These are phyloP conservation scores for Cataglyphis livida DNA, from an alignment of 2,888 invertebrate species.

Conservation along the genomic window DNA sequence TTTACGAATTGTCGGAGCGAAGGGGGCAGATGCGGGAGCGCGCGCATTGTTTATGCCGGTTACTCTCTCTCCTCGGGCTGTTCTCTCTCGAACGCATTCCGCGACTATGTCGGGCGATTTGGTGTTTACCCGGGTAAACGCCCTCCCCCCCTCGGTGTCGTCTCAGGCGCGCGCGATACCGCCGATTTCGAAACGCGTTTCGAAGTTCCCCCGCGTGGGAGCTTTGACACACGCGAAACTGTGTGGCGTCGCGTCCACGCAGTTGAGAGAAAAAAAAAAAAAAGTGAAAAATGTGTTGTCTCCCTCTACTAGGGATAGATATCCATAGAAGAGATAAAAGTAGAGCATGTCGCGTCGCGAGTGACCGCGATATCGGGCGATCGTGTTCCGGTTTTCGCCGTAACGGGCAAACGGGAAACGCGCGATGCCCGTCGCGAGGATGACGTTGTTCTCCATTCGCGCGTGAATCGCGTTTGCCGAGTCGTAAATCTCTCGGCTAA, in stretches of 20 bases:
- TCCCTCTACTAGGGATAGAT: neutral
- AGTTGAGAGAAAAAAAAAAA: conserved; percentile 19
- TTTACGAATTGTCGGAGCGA: conserved; percentile 64
- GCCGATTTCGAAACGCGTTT: conserved; percentile 42
- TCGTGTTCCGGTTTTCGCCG: conserved; percentile 51
- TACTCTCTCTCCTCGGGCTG: conserved; percentile 60
- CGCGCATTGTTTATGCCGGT: conserved; percentile 58
- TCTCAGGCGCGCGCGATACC: conserved; percentile 46
- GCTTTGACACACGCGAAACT: conserved; percentile 57
- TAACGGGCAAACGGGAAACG: conserved; percentile 23
- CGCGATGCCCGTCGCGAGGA: conserved; percentile 18
- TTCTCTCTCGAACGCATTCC: conserved; percentile 49
- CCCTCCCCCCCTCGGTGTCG: conserved; percentile 59
- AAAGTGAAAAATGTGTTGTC: neutral
- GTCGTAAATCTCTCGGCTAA: neutral
- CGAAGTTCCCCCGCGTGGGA: conserved; percentile 49
- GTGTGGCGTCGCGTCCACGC: conserved; percentile 57
- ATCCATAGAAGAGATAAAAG: conserved; percentile 15
- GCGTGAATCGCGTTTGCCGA: neutral
- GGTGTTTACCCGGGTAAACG: conserved; percentile 64
- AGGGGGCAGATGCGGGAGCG: conserved; percentile 54
- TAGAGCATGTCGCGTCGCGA: conserved; percentile 32
- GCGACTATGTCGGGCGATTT: conserved; percentile 42
- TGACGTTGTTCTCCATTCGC: neutral
- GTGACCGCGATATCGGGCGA: conserved; percentile 36